Evolutionary conservation across 2,113 vertebrate species (phyloP).

Genomic region (Petroica traversi): DNA sequence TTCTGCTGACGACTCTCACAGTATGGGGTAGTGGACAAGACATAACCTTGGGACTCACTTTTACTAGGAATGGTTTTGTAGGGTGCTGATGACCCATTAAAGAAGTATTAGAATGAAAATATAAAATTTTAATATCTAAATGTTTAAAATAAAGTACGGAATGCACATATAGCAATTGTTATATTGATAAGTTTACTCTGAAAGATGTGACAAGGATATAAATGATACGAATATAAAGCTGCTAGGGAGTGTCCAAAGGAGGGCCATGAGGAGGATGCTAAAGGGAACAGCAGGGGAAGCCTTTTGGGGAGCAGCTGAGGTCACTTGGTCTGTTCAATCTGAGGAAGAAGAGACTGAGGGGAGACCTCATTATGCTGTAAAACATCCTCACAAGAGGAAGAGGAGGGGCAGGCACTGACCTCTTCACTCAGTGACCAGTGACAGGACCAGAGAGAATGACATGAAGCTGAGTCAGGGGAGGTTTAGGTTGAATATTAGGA

Average conservation of each 20-base stretch:
- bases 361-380: neutral
- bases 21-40: neutral
- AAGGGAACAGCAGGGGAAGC: neutral
- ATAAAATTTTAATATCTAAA: neutral
- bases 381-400: neutral
- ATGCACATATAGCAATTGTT: neutral
- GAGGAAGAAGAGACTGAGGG: neutral
- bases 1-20: neutral
- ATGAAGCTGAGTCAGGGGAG: rapidly evolving
- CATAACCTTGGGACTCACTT: neutral
- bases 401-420: neutral
- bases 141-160: neutral
- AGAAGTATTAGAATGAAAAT: neutral
- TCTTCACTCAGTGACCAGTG: neutral
- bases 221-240: neutral
- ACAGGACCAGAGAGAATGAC: neutral
- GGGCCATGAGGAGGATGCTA: too few species aligned
- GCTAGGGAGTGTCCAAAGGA: neutral
- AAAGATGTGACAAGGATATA: neutral
- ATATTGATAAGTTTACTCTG: neutral
- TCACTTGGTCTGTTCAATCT: neutral
- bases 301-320: neutral
- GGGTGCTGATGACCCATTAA: neutral
- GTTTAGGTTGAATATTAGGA: neutral
- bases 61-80: neutral